phyloP scores from a whole-genome alignment of 2,797 vertebrate species.

The Chromis chromis region DNA sequence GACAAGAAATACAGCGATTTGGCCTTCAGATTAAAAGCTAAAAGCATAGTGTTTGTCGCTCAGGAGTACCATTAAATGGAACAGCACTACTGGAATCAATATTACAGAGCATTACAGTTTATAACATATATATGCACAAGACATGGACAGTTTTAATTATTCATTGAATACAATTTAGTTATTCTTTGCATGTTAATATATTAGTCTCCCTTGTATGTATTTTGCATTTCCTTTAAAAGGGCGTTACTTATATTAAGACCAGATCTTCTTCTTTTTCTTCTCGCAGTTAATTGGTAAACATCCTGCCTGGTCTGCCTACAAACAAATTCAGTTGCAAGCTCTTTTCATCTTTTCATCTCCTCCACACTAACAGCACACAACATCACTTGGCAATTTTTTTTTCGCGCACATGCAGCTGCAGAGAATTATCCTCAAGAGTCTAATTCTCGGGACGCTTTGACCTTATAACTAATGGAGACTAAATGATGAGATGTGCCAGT shows the following conservation, averaged over 20 bases:
- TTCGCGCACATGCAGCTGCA: conserved; percentile 15
- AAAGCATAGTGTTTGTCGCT: conserved; percentile 52
- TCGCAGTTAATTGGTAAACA: conserved; percentile 12
- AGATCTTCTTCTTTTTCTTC: background rate
- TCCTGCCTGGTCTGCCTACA: background rate
- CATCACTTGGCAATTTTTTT: background rate
- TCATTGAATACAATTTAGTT: too few species aligned
- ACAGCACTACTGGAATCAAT: conserved; percentile 17
- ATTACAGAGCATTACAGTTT: conserved; percentile 10
- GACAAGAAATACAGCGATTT: conserved; percentile 39
- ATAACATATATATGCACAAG: background rate
- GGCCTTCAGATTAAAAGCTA: conserved; percentile 48
- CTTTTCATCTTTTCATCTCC: conserved; percentile 1
- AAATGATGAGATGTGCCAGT: conserved; percentile 23
- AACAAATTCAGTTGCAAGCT: conserved; percentile 4
- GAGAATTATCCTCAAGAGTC: conserved; percentile 7
- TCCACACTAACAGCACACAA: conserved; percentile 7
- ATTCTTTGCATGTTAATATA: background rate
- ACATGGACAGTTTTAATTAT: too few species aligned
- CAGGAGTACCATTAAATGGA: conserved; percentile 5
- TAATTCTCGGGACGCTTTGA: conserved; percentile 34
- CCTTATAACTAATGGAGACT: conserved; percentile 29
- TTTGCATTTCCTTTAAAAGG: conserved; percentile 4
- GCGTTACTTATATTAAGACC: conserved; percentile 8
- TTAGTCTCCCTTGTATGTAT: background rate